Evolutionary conservation across 2,888 invertebrate species (phyloP).

Genomic region (Formica aserva): DNA sequence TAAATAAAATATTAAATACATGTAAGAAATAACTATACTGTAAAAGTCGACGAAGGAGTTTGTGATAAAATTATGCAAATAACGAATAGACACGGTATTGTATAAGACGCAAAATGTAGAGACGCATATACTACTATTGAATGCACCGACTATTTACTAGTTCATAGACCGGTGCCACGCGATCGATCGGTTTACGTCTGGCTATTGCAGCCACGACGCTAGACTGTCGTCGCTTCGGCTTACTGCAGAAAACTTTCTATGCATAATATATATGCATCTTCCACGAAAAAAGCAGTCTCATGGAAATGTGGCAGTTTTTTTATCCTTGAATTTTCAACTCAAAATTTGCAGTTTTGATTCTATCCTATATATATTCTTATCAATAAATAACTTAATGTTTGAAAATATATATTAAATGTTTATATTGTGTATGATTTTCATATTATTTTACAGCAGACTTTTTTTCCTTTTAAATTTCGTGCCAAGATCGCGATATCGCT

Average conservation of each 20-base stretch:
- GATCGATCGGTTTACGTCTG: slow-evolving; percentile 83
- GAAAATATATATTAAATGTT: not conserved
- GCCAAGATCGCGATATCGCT: not conserved
- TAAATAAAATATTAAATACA: not conserved
- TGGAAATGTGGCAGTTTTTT: not conserved
- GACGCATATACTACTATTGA: not conserved
- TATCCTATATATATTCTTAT: not conserved
- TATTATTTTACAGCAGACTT: not conserved
- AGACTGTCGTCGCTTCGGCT: not conserved
- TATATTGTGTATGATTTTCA: not conserved
- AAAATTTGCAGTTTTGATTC: not conserved
- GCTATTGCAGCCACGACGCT: slow-evolving; percentile 71
- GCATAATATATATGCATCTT: not conserved
- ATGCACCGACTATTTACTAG: slow-evolving; percentile 40
- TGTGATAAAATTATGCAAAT: not conserved
- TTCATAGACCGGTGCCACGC: slow-evolving; percentile 78
- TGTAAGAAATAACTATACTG: not conserved
- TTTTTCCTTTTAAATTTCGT: not conserved
- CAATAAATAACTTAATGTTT: not conserved
- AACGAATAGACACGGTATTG: not conserved
- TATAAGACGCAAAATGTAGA: not conserved
- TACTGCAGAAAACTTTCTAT: not conserved
- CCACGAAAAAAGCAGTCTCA: not conserved
- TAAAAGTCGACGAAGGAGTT: not conserved
- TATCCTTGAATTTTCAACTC: not conserved